Evolutionary conservation across 2,113 vertebrate genomes (phyloP).

Genomic region (Brachionichthys hirsutus): DNA sequence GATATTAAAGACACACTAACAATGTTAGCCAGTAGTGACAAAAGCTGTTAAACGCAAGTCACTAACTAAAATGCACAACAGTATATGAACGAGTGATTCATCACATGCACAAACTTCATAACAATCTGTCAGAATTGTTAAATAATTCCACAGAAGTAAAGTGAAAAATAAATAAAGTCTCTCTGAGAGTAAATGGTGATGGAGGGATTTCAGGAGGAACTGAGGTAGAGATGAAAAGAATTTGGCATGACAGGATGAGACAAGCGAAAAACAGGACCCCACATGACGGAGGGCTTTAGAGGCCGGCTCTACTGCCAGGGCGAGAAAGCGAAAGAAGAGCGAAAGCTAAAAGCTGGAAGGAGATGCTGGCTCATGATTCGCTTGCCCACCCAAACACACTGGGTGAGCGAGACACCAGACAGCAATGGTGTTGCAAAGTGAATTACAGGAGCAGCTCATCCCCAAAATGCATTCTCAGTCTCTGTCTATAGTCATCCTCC

Average conservation of each 20-base stretch:
- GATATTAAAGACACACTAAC: too few species aligned
- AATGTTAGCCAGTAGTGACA: too few species aligned
- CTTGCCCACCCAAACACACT: conserved; percentile 44
- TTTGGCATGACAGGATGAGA: conserved; percentile 61
- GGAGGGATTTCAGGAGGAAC: conserved; percentile 44
- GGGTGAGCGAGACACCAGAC: too few species aligned
- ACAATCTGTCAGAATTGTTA: neutral
- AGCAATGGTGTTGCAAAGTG: too few species aligned
- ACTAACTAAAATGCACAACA: too few species aligned
- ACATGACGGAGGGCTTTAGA: conserved; percentile 57
- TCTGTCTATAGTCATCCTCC: too few species aligned
- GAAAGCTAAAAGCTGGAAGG: conserved; percentile 52
- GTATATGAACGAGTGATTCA: too few species aligned
- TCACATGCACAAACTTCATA: too few species aligned
- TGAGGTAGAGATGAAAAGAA: conserved; percentile 64
- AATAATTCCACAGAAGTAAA: conserved; percentile 8
- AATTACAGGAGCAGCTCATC: too few species aligned
- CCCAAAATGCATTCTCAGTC: too few species aligned
- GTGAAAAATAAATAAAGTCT: conserved; percentile 9
- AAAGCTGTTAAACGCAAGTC: too few species aligned
- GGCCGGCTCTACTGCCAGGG: conserved; percentile 53
- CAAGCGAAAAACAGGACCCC: conserved; percentile 63
- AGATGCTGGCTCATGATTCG: conserved; percentile 77
- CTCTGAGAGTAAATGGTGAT: conserved; percentile 35
- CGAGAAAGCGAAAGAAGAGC: conserved; percentile 23